Evolutionary conservation across 2,113 vertebrate species (phyloP), one percentile per base, ranked within the genome.

Genomic region (Myotis lucifugus): DNA sequence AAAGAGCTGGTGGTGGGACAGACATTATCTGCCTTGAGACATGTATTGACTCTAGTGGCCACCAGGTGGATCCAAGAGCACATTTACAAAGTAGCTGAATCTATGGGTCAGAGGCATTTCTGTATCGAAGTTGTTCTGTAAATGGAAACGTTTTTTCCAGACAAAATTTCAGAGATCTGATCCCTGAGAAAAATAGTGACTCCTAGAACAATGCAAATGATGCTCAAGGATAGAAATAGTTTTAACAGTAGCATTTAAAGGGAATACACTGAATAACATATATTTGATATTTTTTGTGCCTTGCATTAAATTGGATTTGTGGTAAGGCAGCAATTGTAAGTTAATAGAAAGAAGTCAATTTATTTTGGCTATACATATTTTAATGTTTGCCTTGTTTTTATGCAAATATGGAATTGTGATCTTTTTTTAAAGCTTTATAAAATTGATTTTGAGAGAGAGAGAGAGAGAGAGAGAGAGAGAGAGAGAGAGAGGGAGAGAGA

Each of bases 191-290:
- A 94, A 90, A 77, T 11, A 54, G 21, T 93, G 34, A 14, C 42
- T 87, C 52, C 73, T 61, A 34, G n/a, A 85, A 40, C 19, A 89
- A 84, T 90, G 64, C 50, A 48, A 73, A 88, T 34, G 48, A 67
- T 84, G 11, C 29, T 69, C 84, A 70, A 87, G 6, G 34, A 40
- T 67, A 83, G 69, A 64, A 87, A 74, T 32, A 37, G 76, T 81
- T 95, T 95, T 93, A 96, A 74, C n/a, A 77, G 48, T 42, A 74
- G 18, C 81, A 86, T 90, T 93, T 93, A 87, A 86, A 83, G 84
- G n/a, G 46, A 74, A 37, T 46, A n/a, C 27, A 61, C 10, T 61
- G 40, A 79, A 34, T 91, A 88, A 67, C 74, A 40, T 37, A 13
- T 34, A 34, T 89, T 85, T 74, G 37, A 69, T 79, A 87, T 79